Evolutionary conservation across 1,140 invertebrate genomes (phyloP), one percentile per base, ranked within the genome.

Genomic region (Leucophenga varia): DNA sequence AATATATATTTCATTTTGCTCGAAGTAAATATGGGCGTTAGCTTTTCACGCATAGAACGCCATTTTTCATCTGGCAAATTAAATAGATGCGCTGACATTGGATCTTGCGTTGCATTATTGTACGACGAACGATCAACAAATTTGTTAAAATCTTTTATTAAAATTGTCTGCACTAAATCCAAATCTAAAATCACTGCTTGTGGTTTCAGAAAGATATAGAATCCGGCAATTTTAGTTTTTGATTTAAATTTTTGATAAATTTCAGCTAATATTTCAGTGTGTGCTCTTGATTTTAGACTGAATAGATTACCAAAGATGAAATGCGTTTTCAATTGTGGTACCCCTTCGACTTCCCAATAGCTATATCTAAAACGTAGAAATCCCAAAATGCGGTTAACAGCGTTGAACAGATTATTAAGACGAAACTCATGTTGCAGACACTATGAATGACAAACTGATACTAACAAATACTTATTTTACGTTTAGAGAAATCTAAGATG

Each of bases 1-100:
- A 81, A 80, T 76, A 83, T 80, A 2, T 56, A 54, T 48, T 81
- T 82, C 12, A 83, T 64, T n/a, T n/a, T 83, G 3, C 72, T n/a
- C n/a, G n/a, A n/a, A n/a, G n/a, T n/a, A n/a, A n/a, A n/a, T n/a
- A 78, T 76, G 2, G 81, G 80, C 2, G 77, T 78, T 0, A 84
- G 49, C 51, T 78, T 79, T 0, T 65, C n/a, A 20, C 81, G 57
- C 3, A 83, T 34, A 14, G 57, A 60, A 41, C 67, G 76, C 82
- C 81, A 84, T 14, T 61, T 59, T 48, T 72, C 65, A 7, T 61
- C 74, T 19, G 74, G 65, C 1, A 77, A 47, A 25, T 65, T 68
- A 20, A 79, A 78, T 0, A 79, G 40, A 56, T 80, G 73, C 3
- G 50, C 55, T 0, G 49, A 36, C 2, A 75, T 35, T 8, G 70